Evolutionary conservation across 2,113 vertebrate genomes (phyloP).

Genomic region (Okapia johnstoni): DNA sequence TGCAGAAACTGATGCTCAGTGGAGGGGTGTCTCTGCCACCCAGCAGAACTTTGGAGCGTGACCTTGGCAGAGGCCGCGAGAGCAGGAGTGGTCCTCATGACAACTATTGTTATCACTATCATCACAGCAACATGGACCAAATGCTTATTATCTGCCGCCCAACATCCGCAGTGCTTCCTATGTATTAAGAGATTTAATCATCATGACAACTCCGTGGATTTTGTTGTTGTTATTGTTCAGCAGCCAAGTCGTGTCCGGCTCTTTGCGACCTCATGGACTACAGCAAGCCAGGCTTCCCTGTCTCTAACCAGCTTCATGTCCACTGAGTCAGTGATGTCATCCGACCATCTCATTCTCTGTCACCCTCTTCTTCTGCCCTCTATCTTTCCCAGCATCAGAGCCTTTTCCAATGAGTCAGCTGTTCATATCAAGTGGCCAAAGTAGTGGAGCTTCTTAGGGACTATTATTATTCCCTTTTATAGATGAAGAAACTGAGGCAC

Average conservation of each 20-base stretch:
- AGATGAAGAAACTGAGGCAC: not conserved
- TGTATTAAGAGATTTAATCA: not conserved
- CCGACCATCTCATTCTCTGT: not conserved
- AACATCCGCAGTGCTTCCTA: fast-evolving
- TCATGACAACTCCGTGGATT: not conserved
- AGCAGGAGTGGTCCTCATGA: not conserved
- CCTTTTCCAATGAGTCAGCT: not conserved
- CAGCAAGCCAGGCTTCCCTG: not conserved
- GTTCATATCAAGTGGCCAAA: not conserved
- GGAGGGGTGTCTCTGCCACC: fast-evolving
- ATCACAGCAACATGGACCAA: fast-evolving
- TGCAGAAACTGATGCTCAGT: not conserved
- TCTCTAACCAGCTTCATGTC: not conserved
- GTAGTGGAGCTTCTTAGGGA: not conserved
- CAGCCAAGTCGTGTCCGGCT: not conserved
- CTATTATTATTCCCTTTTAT: not conserved
- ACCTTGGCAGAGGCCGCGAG: not conserved
- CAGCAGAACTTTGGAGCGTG: not conserved
- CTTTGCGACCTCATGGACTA: fast-evolving
- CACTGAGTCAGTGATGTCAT: not conserved
- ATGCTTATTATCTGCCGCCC: fast-evolving
- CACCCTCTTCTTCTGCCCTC: not conserved
- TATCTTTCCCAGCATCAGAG: not conserved
- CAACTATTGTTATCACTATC: fast-evolving
- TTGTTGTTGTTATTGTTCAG: not conserved